Percentiles rank a stretch among this genome's conserved stretches.
Evolutionary conservation across 2,113 vertebrate species (phyloP).

Genomic region (Melanocharis versteri): DNA sequence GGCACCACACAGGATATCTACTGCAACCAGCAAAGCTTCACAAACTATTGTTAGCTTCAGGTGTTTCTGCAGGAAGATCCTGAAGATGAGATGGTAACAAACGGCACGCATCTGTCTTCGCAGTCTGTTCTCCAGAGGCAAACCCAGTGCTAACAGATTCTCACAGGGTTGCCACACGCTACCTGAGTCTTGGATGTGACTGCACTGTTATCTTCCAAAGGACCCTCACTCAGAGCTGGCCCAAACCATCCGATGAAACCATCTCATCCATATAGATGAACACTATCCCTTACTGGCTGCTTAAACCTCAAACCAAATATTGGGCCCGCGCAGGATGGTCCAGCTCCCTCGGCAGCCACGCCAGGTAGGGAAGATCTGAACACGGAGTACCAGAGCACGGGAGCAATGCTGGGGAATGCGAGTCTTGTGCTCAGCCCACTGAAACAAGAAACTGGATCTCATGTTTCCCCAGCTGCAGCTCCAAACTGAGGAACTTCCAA

Average conservation of each 20-base stretch:
- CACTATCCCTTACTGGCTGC: neutral
- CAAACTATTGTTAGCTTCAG: neutral
- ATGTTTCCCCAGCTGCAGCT: neutral
- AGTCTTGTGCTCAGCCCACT: neutral
- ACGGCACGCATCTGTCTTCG: fast-evolving
- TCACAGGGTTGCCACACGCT: fast-evolving
- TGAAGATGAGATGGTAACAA: neutral
- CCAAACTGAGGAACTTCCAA: neutral
- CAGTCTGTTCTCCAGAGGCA: neutral
- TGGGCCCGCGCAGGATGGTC: fast-evolving
- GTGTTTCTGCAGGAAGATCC: neutral
- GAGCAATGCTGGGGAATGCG: fast-evolving
- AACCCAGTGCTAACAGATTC: neutral
- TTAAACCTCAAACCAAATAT: neutral
- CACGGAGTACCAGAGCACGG: fast-evolving
- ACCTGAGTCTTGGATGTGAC: neutral
- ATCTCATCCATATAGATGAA: fast-evolving
- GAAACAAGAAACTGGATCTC: neutral
- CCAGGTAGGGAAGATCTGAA: neutral
- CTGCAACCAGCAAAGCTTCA: neutral
- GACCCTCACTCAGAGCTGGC: neutral
- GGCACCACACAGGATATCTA: neutral
- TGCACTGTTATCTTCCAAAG: neutral
- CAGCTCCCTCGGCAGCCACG: fast-evolving
- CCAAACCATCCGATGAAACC: fast-evolving